A percentile compares a stretch with the other conserved stretches of the same genome.
Conservation (phyloP, 2,113 vertebrate genomes). For the Apteryx owenii region DNA sequence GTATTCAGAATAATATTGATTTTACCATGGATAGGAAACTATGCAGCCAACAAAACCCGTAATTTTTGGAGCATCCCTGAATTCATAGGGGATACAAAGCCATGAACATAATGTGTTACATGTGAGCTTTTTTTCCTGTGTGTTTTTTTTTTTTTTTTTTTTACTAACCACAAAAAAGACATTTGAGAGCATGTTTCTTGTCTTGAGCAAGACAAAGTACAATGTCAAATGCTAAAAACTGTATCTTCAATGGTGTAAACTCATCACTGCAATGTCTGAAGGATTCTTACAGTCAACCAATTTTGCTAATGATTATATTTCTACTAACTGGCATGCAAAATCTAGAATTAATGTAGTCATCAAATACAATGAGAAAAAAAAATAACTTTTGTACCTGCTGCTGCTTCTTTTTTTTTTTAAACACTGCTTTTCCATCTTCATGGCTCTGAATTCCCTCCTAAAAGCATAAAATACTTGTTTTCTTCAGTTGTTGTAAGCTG, state of each 20-base stretch:
- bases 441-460: background rate
- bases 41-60: background rate
- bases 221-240: background rate
- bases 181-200: background rate
- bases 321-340: background rate
- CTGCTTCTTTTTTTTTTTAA: background rate
- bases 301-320: background rate
- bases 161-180: background rate
- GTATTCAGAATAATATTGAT: background rate
- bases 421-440: background rate
- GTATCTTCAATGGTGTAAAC: background rate
- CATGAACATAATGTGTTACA: background rate
- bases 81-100: background rate
- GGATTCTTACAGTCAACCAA: background rate
- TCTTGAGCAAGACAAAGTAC: background rate
- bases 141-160: background rate
- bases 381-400: background rate
- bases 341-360: background rate
- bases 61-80: constrained; percentile 24
- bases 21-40: constrained; percentile 13
- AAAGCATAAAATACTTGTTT: background rate
- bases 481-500: background rate
- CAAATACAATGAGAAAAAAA: background rate
- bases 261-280: background rate
- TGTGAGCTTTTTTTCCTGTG: background rate